These are phyloP conservation scores for Mesorhabditis sp. DNA, from an alignment of 2,888 invertebrate species.

Conservation along the genomic window DNA sequence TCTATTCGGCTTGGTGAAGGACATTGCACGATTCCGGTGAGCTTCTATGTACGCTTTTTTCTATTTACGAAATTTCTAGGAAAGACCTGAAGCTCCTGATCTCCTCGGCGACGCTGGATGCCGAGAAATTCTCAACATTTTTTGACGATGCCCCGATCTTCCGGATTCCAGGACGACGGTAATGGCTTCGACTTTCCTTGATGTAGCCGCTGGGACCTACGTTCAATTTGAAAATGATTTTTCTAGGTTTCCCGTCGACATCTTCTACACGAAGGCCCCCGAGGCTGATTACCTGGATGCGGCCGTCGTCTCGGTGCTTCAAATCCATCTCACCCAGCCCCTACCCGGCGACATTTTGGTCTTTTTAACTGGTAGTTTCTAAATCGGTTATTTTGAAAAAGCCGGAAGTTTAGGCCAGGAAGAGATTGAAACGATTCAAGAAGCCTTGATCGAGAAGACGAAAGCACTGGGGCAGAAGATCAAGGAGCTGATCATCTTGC, in stretches of 20 bases:
- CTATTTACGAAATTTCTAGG: not conserved
- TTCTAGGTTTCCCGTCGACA: constrained; percentile 76
- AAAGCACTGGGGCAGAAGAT: constrained; percentile 87
- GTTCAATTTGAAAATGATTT: not conserved
- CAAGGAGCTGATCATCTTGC: constrained; percentile 83
- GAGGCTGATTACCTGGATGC: constrained; percentile 94
- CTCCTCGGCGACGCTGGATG: constrained; percentile 95
- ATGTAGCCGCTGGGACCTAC: not conserved
- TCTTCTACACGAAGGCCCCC: constrained; percentile 96
- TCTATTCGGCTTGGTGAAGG: constrained; percentile 84
- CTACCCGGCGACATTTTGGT: constrained; percentile 85
- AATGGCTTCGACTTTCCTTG: not conserved
- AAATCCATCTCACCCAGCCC: constrained; percentile 96
- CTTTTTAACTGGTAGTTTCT: constrained; percentile 75
- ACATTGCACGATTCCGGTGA: constrained; percentile 46
- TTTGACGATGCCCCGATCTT: constrained; percentile 98
- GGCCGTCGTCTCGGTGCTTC: constrained; percentile 70
- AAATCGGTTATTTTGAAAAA: too few relatives aligned
- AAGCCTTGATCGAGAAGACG: constrained; percentile 73
- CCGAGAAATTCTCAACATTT: constrained; percentile 84
- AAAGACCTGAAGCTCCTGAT: constrained; percentile 89
- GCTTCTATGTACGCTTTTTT: not conserved
- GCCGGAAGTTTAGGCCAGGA: constrained; percentile 42
- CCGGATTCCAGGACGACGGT: constrained; percentile 87
- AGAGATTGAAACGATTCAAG: constrained; percentile 58